These are phyloP conservation scores for Eubasilissa splendida DNA, from an alignment of 2,888 invertebrate genomes.

Conservation along the genomic window DNA sequence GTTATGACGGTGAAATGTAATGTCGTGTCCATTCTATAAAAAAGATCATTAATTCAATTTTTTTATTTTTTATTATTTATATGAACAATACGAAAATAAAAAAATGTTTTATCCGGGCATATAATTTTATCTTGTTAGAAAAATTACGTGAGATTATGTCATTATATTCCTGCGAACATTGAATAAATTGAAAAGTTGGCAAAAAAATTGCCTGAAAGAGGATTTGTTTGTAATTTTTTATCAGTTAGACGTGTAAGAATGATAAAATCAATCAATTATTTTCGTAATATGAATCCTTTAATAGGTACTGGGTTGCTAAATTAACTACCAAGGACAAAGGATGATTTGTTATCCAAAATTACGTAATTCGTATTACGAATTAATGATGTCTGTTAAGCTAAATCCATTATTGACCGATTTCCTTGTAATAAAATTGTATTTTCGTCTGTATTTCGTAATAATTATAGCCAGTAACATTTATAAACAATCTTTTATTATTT, in stretches of 20 bases:
- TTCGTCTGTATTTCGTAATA: no score
- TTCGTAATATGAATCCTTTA: constrained; percentile 34
- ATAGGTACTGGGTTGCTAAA: constrained; percentile 4
- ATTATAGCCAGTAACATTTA: no score
- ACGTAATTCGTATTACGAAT: constrained; percentile 17
- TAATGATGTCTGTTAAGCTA: constrained; percentile 7
- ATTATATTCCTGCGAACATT: not conserved
- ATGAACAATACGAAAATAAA: no score
- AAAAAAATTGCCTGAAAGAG: not conserved
- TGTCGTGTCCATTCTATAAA: no score
- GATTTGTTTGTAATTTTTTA: constrained; percentile 6
- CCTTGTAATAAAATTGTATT: not conserved
- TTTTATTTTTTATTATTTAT: no score
- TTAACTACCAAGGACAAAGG: constrained; percentile 5
- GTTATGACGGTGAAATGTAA: no score
- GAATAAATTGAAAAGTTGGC: not conserved
- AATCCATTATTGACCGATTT: constrained; percentile 22
- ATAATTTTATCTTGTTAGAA: not conserved
- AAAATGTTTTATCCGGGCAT: no score
- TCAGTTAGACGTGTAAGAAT: constrained; percentile 25
- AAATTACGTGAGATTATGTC: constrained; percentile 2
- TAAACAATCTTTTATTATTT: no score
- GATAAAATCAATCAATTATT: constrained; percentile 39
- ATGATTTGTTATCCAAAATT: constrained; percentile 32
- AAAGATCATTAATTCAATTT: no score